A percentile compares a stretch with the other conserved stretches of the same genome.
These are phyloP conservation scores for Caradrina kadenii DNA, from an alignment of 2,888 invertebrate genomes.

Conservation along the genomic window DNA sequence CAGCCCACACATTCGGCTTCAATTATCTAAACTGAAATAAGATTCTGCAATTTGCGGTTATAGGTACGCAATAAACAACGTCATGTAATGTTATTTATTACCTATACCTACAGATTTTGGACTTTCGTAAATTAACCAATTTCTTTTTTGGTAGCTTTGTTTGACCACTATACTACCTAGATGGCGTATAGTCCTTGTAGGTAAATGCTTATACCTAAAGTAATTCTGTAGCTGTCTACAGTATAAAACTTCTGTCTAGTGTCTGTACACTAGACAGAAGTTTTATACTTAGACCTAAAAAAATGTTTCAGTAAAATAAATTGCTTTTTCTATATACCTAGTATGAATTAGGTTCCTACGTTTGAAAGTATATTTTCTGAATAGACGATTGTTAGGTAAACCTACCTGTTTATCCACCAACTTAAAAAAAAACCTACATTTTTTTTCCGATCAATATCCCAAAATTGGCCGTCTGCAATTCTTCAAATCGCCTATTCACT, in stretches of 20 bases:
- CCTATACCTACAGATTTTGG: slow-evolving; percentile 30
- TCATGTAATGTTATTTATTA: slow-evolving; percentile 22
- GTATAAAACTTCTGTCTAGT: too few species aligned
- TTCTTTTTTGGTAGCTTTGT: background rate
- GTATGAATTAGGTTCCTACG: too few species aligned
- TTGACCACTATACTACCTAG: background rate
- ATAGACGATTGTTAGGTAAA: too few species aligned
- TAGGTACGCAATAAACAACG: slow-evolving; percentile 25
- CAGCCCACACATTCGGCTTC: slow-evolving; percentile 51
- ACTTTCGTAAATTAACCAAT: background rate
- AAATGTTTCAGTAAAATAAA: too few species aligned
- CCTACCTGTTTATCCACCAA: too few species aligned
- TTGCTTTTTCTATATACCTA: too few species aligned
- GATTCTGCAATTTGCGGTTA: slow-evolving; percentile 54
- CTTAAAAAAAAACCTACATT: too few species aligned
- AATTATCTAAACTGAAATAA: slow-evolving; percentile 44
- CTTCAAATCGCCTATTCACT: slow-evolving; percentile 62
- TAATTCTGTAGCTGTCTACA: background rate
- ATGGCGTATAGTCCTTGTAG: background rate
- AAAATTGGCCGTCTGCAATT: slow-evolving; percentile 41
- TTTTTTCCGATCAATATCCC: slow-evolving; percentile 26
- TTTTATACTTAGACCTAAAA: too few species aligned
- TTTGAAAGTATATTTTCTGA: too few species aligned
- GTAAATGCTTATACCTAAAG: background rate
- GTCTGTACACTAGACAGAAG: too few species aligned